These are phyloP conservation scores for Rhinoderma darwinii DNA, from an alignment of 2,113 vertebrate species.

Conservation along the genomic window DNA sequence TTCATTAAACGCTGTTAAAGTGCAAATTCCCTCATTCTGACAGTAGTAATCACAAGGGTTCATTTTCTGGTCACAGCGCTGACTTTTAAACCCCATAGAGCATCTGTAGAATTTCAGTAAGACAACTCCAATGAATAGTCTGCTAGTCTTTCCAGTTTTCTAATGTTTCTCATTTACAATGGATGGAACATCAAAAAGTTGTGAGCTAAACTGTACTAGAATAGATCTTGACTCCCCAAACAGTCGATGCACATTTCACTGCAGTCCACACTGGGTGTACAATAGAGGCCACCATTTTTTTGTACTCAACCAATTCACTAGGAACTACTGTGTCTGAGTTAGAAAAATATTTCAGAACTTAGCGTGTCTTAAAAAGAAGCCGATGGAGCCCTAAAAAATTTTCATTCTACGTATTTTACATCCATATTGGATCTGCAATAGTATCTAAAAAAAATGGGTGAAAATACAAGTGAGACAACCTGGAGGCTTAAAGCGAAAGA, in stretches of 20 bases:
- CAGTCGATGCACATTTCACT: neutral
- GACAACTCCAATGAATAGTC: conserved; percentile 81
- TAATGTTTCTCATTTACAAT: conserved; percentile 63
- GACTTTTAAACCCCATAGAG: conserved; percentile 99
- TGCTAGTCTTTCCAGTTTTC: conserved; percentile 69
- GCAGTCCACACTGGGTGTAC: neutral
- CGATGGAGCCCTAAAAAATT: too few relatives aligned
- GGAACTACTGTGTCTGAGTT: neutral
- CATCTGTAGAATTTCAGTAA: conserved; percentile 99
- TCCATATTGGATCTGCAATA: too few relatives aligned
- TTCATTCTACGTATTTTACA: too few relatives aligned
- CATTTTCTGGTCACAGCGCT: conserved; percentile 99
- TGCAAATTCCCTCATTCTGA: conserved; percentile 99
- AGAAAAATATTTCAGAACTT: too few relatives aligned
- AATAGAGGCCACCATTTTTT: neutral
- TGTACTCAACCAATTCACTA: neutral
- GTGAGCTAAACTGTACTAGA: neutral
- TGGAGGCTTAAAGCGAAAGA: too few relatives aligned
- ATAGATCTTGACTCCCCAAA: neutral
- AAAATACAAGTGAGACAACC: too few relatives aligned
- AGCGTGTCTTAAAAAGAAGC: too few relatives aligned
- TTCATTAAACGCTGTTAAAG: conserved; percentile 99
- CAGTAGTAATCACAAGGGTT: conserved; percentile 99
- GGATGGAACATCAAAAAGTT: conserved; percentile 29
- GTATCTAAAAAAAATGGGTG: too few relatives aligned